Conservation (phyloP, 2,888 invertebrate species). For the Cryptocephalus moraei region DNA sequence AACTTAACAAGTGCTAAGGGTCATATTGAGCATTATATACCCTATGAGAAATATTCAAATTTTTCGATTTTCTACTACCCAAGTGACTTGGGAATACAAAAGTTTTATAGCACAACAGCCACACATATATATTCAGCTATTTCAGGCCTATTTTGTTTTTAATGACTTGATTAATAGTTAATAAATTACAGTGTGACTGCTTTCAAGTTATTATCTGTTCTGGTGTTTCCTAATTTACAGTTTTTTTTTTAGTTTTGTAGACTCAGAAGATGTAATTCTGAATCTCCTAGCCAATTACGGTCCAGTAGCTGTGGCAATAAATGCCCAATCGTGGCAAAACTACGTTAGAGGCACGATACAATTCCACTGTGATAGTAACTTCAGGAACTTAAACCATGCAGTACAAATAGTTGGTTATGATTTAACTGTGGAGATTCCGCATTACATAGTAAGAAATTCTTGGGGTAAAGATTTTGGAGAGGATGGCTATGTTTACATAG, state of each 20-base stretch:
- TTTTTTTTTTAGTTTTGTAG: slow-evolving; percentile 45
- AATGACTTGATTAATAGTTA: too few relatives aligned
- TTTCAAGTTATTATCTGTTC: background rate
- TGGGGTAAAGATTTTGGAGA: slow-evolving; percentile 74
- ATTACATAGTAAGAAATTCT: slow-evolving; percentile 76
- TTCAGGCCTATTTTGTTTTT: too few relatives aligned
- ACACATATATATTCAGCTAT: too few relatives aligned
- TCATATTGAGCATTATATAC: too few relatives aligned
- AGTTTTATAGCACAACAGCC: too few relatives aligned
- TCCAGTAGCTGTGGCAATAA: slow-evolving; percentile 71
- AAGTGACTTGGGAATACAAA: too few relatives aligned
- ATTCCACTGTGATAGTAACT: slow-evolving; percentile 60
- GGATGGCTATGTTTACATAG: slow-evolving; percentile 65
- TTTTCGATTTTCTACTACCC: too few relatives aligned
- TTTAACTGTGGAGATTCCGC: slow-evolving; percentile 56
- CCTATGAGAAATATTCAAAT: too few relatives aligned
- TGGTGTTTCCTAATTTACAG: background rate
- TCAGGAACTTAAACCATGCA: slow-evolving; percentile 63
- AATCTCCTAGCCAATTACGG: slow-evolving; percentile 55
- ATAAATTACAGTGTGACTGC: too few relatives aligned
- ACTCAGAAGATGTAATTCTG: slow-evolving; percentile 53
- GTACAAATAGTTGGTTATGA: slow-evolving; percentile 80
- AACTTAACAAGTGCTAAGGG: too few relatives aligned
- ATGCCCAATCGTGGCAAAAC: slow-evolving; percentile 77
- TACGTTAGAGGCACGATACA: slow-evolving; percentile 78